Evolutionary conservation across 2,113 vertebrate genomes (phyloP).

Genomic region (Sclerurus mexicanus): DNA sequence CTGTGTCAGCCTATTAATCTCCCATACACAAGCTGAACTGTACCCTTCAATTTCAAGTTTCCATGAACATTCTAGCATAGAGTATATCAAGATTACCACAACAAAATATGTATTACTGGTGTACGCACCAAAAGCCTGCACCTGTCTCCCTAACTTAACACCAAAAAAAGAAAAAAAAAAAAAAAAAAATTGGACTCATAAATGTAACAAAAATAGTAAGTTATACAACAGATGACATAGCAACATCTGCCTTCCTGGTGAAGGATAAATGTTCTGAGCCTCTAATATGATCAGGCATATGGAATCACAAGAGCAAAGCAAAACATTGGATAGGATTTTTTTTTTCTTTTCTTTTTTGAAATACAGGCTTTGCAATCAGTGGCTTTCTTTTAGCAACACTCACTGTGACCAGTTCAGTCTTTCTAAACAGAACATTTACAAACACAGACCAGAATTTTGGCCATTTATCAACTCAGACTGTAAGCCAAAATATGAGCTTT

Average conservation of each 20-base stretch:
- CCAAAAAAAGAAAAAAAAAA: background rate
- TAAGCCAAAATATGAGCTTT: background rate
- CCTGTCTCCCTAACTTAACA: background rate
- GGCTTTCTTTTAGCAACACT: background rate
- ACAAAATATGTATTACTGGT: background rate
- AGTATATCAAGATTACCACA: background rate
- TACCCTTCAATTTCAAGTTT: background rate
- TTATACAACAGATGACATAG: background rate
- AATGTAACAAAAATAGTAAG: background rate
- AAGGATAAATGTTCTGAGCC: slow-evolving; percentile 2
- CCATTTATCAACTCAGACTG: background rate
- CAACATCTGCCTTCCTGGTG: background rate
- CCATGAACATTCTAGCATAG: background rate
- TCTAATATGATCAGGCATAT: slow-evolving; percentile 18
- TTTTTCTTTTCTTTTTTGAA: background rate
- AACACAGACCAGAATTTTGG: background rate
- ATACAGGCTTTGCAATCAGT: background rate
- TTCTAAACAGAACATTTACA: background rate
- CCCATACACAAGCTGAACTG: background rate
- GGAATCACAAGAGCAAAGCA: background rate
- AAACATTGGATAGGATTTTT: background rate
- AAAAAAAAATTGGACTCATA: background rate
- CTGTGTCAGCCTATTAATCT: background rate
- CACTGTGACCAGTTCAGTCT: background rate
- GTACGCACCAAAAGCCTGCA: background rate